Percentiles rank a stretch among this genome's conserved stretches.
These are phyloP conservation scores for Heterodera schachtii DNA, from an alignment of 1,140 invertebrate genomes.

Conservation along the genomic window DNA sequence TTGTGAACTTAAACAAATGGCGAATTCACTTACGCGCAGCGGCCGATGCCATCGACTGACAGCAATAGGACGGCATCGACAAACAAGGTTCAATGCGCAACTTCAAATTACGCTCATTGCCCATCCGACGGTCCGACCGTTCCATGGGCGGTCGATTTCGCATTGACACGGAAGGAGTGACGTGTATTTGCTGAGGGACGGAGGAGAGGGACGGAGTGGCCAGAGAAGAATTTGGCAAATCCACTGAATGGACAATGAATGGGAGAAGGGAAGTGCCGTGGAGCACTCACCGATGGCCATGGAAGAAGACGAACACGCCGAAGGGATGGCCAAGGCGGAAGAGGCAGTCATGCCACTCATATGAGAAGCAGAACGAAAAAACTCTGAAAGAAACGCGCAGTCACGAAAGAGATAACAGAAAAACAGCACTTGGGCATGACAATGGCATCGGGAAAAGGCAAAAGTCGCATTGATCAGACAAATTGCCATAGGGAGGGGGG, in stretches of 20 bases:
- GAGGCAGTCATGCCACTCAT: constrained; percentile 58
- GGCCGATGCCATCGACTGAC: background rate
- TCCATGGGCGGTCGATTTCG: background rate
- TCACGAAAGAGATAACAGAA: constrained; percentile 25
- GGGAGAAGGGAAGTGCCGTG: no score
- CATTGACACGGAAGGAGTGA: background rate
- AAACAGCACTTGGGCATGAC: background rate
- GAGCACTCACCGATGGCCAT: no score
- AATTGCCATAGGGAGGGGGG: background rate
- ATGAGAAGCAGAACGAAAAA: constrained; percentile 61
- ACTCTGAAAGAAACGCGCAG: constrained; percentile 50
- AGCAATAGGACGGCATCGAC: constrained; percentile 46
- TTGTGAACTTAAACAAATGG: background rate
- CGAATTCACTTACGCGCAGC: background rate
- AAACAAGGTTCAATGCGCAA: constrained; percentile 49
- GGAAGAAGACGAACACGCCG: no score
- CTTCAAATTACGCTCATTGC: constrained; percentile 37
- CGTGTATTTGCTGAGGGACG: background rate
- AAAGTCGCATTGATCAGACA: no score
- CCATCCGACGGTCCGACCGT: background rate
- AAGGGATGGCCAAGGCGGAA: background rate
- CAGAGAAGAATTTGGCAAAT: no score
- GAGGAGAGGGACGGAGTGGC: no score
- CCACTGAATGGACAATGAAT: no score
- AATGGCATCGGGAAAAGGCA: no score